Conservation (phyloP, 2,888 invertebrate species). For the Trachelus iudaicus region DNA sequence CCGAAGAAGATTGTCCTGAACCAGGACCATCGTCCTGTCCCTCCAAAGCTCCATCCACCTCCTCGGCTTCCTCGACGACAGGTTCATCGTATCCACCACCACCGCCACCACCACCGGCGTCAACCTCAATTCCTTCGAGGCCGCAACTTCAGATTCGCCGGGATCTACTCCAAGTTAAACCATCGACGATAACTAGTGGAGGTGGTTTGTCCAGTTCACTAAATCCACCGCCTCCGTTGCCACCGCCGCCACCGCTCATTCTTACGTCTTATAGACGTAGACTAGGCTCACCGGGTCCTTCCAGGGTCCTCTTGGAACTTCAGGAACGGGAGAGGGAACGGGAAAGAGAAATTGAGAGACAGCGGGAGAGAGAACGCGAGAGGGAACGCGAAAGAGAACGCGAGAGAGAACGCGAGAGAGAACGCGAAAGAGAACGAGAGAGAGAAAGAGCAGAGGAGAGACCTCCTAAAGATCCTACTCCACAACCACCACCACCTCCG, state of each 20-base stretch:
- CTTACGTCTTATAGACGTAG: constrained; percentile 59
- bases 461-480: constrained; percentile 55
- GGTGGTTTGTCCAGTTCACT: constrained; percentile 60
- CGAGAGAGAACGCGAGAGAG: constrained; percentile 36
- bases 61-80: constrained; percentile 26
- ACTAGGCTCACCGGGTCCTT: constrained; percentile 60
- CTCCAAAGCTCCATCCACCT: constrained; percentile 26
- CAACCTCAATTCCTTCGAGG: constrained; percentile 70
- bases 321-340: constrained; percentile 59
- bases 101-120: constrained; percentile 15
- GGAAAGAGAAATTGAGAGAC: constrained; percentile 42
- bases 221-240: constrained; percentile 53
- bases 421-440: constrained; percentile 17
- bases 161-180: constrained; percentile 71
- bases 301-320: constrained; percentile 57
- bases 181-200: constrained; percentile 60
- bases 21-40: constrained; percentile 40
- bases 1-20: constrained; percentile 58
- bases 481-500: constrained; percentile 68
- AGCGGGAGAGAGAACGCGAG: constrained; percentile 43
- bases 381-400: constrained; percentile 40
- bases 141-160: constrained; percentile 79
- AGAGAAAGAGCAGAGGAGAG: constrained; percentile 60
- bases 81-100: constrained; percentile 22
- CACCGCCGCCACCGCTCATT: constrained; percentile 59